Base-by-base conservation (phyloP, 1,140 invertebrate species). In the Cephus cinctus region DNA sequence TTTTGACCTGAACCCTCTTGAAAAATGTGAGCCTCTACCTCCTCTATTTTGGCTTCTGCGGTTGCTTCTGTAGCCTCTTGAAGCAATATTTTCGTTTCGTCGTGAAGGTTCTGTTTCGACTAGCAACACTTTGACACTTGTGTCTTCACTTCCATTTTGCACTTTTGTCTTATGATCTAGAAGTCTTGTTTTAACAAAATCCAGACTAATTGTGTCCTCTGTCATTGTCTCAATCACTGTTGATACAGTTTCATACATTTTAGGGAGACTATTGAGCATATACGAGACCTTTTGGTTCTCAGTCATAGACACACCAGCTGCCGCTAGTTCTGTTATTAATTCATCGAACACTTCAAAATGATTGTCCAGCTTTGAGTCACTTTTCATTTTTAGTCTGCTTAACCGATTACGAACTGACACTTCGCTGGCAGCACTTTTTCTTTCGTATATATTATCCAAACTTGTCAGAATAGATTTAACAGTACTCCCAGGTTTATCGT, bases 151-250 rank as follows among this genome's bases (percentile, higher is more conserved):
- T 34, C 34, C 43, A 35, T 35, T 23, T 43, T 23, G 41, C 4
- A 48, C 3, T 47, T 60, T 60, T 2, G 34, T 12, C 48, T 50
- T 48, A 12, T 56, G 25, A 45, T 62, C 50, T 21, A 55, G 35
- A 3, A 56, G 40, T 34, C 50, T 43, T 41, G 22, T 56, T 53
- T 56, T 58, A 2, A 58, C 54, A 41, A 56, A 60, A 22, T 19
- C 42, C 9, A 57, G 34, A 2, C 20, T 60, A 9, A 62, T n/a
- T 15, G 54, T 43, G 32, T 63, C 49, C 25, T 48, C 47, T 23
- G 54, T 43, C 22, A 57, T 43, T 19, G 55, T 57, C 36, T 63
- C 55, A 6, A 58, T 49, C 1, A 50, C 56, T 5, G 59, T 57
- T 14, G 53, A 43, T 0, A 59, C 19, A 27, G 42, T 42, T 22